Evolutionary conservation across 2,797 vertebrate genomes (phyloP), one percentile per base, ranked within the genome.

Genomic region (Gymnopithys bicolor): DNA sequence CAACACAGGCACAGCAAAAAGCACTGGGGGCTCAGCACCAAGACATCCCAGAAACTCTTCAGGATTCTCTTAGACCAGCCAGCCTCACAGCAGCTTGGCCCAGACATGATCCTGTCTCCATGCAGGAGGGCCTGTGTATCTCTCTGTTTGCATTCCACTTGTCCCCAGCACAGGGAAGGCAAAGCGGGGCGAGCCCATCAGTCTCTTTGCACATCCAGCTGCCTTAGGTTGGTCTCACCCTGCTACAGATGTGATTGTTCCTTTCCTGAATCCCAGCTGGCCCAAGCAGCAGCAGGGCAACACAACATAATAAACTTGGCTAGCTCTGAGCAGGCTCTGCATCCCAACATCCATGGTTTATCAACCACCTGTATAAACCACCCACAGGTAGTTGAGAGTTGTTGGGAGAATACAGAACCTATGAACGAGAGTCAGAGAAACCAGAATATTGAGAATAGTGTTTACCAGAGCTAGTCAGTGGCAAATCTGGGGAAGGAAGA

Each of bases 301-400:
- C 10, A 10, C 77, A 10, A 9, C 1, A 0, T 15, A 60, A 68
- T 27, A 77, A 35, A 13, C 56, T 91, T 74, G 87, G 56, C 33
- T 78, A 19, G 24, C 43, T 85, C 37, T 30, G 28, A 90, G 73
- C 51, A 75, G 85, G 39, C 48, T 84, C 76, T 62, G 46, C 53
- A 84, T 64, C 53, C 70, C 53, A 51, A 6, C 46, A 55, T 30
- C 33, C 58, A 5, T 12, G 25, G 49, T 39, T 96, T 80, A 92
- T 69, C 89, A 94, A 76, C 39, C 73, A 78, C 76, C 58, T 93
- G 85, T 66, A 76, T 74, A 94, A 94, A 88, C 53, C 66, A 64
- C 79, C 43, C 60, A 75, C 0, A 0, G 45, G 23, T 46, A 55
- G 13, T 5, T 83, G 51, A 21, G 56, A 85, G 37, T 13, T 86